Conservation (phyloP, 2,888 invertebrate species). For the Lepetodrilus schrolli region DNA sequence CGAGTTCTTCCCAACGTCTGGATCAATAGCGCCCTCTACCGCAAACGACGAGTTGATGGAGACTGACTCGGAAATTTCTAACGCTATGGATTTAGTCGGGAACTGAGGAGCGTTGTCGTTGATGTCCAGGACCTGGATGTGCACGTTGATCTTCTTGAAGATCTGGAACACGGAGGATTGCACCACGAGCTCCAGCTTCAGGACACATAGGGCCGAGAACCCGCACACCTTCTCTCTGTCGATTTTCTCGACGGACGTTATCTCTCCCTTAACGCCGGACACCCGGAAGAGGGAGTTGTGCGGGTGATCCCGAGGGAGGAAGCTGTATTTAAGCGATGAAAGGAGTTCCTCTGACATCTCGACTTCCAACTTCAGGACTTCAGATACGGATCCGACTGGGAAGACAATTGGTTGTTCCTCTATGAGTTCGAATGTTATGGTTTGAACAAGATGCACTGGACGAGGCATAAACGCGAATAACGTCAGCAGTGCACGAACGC, state of each 20-base stretch:
- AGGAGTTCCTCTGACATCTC: constrained; percentile 39
- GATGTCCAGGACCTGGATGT: constrained; percentile 47
- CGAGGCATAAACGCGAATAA: background rate
- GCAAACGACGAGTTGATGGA: constrained; percentile 45
- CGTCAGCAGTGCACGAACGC: background rate
- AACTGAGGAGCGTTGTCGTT: constrained; percentile 54
- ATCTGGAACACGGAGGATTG: constrained; percentile 41
- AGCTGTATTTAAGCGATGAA: constrained; percentile 42
- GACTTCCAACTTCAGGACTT: constrained; percentile 71
- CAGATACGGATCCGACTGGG: constrained; percentile 52
- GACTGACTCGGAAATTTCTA: constrained; percentile 56
- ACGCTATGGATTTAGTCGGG: constrained; percentile 31
- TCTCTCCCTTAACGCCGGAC: constrained; percentile 88
- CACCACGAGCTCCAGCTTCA: constrained; percentile 39
- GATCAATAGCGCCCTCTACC: constrained; percentile 52
- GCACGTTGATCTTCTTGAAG: constrained; percentile 78
- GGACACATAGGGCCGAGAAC: constrained; percentile 35
- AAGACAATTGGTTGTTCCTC: constrained; percentile 59
- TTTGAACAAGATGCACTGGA: background rate
- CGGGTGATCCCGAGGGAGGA: constrained; percentile 38
- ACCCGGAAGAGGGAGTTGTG: constrained; percentile 82
- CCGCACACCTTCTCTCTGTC: constrained; percentile 43
- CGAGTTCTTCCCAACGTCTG: constrained; percentile 53
- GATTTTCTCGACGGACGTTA: constrained; percentile 78
- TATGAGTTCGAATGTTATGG: constrained; percentile 6